A percentile compares a stretch with the other conserved stretches of the same genome.
Conservation (phyloP, 2,113 vertebrate genomes). For the Beaufortia kweichowensis region DNA sequence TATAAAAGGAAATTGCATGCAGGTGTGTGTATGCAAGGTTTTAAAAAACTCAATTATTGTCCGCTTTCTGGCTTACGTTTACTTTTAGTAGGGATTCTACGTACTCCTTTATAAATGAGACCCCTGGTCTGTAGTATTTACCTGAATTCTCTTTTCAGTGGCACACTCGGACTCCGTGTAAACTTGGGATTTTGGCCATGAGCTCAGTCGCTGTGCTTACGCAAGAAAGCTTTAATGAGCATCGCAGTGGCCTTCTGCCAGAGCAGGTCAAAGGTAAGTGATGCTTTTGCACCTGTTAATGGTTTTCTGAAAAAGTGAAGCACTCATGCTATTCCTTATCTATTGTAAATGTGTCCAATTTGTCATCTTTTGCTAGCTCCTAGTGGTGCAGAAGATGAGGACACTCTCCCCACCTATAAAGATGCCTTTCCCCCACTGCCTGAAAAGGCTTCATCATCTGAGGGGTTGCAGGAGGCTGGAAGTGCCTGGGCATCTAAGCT, state of each 20-base stretch:
- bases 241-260: slow-evolving; percentile 91
- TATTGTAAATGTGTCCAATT: not conserved
- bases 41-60: no score
- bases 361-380: slow-evolving; percentile 56
- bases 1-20: no score
- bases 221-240: slow-evolving; percentile 98
- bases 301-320: not conserved
- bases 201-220: slow-evolving; percentile 99
- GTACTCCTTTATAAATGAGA: no score
- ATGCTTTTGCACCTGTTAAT: not conserved
- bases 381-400: slow-evolving; percentile 88
- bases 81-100: no score
- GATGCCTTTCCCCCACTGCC: slow-evolving; percentile 98
- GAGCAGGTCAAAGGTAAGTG: slow-evolving; percentile 87
- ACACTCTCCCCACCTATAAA: slow-evolving; percentile 95
- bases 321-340: not conserved
- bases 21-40: no score
- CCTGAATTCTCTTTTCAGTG: slow-evolving; percentile 71
- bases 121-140: not conserved
- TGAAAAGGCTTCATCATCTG: slow-evolving; percentile 88
- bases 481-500: slow-evolving; percentile 93
- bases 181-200: slow-evolving; percentile 92
- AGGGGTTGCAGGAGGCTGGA: slow-evolving; percentile 83
- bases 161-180: slow-evolving; percentile 92
- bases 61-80: no score